Evolutionary conservation across 2,888 invertebrate species (phyloP).

Genomic region (Aporophyla nigra): DNA sequence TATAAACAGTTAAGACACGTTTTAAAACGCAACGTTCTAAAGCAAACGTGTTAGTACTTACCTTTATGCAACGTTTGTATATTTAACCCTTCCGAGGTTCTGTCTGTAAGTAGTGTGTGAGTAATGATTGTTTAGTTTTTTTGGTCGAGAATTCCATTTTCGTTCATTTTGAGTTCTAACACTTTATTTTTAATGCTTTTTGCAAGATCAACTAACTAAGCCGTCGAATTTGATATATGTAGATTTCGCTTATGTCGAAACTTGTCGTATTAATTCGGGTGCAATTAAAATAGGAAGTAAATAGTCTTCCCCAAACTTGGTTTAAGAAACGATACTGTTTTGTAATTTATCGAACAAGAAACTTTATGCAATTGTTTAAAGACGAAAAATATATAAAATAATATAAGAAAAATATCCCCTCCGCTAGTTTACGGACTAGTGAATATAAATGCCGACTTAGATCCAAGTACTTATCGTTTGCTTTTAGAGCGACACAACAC

Average conservation of each 20-base stretch:
- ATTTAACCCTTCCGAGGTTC: background rate
- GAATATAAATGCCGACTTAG: conserved; percentile 41
- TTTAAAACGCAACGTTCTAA: background rate
- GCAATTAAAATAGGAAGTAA: background rate
- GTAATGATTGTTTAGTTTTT: background rate
- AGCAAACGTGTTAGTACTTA: background rate
- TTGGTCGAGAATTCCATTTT: background rate
- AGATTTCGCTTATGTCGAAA: background rate
- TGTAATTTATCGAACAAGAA: background rate
- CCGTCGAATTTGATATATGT: background rate
- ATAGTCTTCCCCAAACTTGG: background rate
- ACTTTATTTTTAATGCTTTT: background rate
- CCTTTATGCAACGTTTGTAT: background rate
- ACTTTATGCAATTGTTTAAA: background rate
- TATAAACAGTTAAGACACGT: no score
- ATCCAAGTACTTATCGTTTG: conserved; percentile 54
- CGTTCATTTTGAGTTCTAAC: background rate
- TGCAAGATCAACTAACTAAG: background rate
- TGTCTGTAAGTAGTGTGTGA: no score
- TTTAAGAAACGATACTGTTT: background rate
- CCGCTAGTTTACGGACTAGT: conserved; percentile 21
- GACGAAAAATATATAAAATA: background rate
- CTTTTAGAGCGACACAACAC: conserved; percentile 57
- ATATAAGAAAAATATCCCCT: background rate
- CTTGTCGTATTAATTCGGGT: no score